Conservation (phyloP, 2,888 invertebrate genomes). For the Parnassius mnemosyne region DNA sequence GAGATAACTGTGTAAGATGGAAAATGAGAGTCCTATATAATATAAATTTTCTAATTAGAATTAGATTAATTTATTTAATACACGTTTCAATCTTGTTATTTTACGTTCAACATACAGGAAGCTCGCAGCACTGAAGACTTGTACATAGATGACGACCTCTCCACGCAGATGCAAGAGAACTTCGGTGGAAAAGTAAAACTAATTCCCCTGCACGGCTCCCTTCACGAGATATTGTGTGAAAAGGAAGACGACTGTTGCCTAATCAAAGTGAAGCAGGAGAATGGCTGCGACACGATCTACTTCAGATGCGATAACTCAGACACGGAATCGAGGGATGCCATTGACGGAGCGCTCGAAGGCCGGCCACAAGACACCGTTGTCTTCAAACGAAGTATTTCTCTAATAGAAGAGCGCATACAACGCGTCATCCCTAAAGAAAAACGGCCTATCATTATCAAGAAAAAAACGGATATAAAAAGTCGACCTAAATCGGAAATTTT, state of each 20-base stretch:
- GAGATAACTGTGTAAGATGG: too few species aligned
- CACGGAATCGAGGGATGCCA: constrained; percentile 60
- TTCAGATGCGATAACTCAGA: constrained; percentile 67
- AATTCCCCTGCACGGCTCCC: constrained; percentile 67
- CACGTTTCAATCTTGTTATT: not conserved
- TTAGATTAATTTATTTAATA: too few species aligned
- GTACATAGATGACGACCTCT: constrained; percentile 79
- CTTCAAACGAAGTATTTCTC: constrained; percentile 67
- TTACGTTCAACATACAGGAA: constrained; percentile 51
- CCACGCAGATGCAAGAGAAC: constrained; percentile 70
- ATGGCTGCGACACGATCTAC: constrained; percentile 70
- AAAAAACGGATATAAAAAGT: constrained; percentile 32
- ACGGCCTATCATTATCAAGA: constrained; percentile 40
- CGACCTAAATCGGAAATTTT: constrained; percentile 45
- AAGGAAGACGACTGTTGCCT: constrained; percentile 74
- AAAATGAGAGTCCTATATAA: too few species aligned
- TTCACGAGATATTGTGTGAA: constrained; percentile 75
- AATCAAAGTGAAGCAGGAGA: constrained; percentile 61
- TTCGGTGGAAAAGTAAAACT: constrained; percentile 68
- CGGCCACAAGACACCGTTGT: constrained; percentile 59
- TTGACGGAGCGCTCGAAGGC: constrained; percentile 44
- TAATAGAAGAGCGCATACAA: constrained; percentile 66
- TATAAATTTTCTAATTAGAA: too few species aligned
- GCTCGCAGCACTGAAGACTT: constrained; percentile 78
- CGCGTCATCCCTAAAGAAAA: constrained; percentile 61